Evolutionary conservation across 2,113 vertebrate genomes (phyloP), one percentile per base, ranked within the genome.

Genomic region (Ictalurus punctatus): DNA sequence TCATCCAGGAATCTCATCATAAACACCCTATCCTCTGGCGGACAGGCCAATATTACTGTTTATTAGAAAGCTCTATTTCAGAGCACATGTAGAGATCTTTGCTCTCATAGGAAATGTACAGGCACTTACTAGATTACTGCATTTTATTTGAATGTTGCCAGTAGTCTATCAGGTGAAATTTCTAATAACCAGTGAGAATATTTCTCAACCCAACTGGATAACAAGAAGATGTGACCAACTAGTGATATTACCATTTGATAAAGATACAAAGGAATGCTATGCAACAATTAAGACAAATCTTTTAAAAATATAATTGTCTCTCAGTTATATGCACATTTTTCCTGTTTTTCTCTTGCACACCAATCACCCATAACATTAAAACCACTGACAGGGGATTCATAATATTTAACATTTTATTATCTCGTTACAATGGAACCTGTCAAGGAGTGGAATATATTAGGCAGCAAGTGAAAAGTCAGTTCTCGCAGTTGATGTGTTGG

Each of bases 1-100:
- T 88, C 87, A 88, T 30, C 40, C 80, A 74, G 87, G 52, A 84
- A 88, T 83, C 81, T 74, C 81, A 88, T 83, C 63, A 69, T 87
- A 71, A 59, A 88, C 79, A 71, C 21, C 52, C 59, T 7, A 74
- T 88, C 87, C 65, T 73, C 81, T 78, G 69, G 52, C 54, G 30
- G 56, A 76, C 81, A 84, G 67, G 69, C 67, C 80, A 63, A 76
- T 84, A 84, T 84, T 76, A 78, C 87, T 84, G 69, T 88, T 76
- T 88, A 88, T 76, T 88, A 84, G 54, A 84, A 84, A 30, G 58
- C 69, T 76, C 30, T 56, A 69, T 67, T 56, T n/a, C 54, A 48
- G 3, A 78, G 86, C 48, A 82, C 9, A 69, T 82, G 81, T 88
- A 74, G 67, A 61, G 80, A 83, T 83, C 44, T 85, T 34, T 25